These are phyloP conservation scores for Panurus biarmicus DNA, from an alignment of 2,113 vertebrate genomes.

Conservation along the genomic window DNA sequence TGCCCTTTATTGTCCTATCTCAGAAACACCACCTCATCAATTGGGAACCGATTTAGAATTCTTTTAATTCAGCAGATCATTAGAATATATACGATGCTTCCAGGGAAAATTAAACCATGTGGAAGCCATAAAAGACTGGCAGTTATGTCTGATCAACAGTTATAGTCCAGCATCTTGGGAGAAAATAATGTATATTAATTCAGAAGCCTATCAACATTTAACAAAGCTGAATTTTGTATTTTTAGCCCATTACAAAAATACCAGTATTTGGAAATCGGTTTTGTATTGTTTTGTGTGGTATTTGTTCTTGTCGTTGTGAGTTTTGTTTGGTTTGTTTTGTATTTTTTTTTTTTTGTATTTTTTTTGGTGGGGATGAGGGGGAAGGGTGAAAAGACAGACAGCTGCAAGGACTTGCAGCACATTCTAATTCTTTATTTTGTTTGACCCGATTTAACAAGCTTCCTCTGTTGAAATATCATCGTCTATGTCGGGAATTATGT, in stretches of 20 bases:
- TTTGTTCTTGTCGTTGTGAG: too few species aligned
- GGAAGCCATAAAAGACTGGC: not conserved
- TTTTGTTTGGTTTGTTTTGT: not conserved
- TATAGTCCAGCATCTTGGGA: not conserved
- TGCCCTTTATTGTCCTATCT: not conserved
- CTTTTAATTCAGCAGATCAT: conserved; percentile 22
- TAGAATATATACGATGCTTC: conserved; percentile 13
- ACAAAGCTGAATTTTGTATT: not conserved
- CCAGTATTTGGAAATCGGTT: not conserved
- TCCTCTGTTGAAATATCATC: conserved; percentile 60
- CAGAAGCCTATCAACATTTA: not conserved
- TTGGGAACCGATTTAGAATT: not conserved
- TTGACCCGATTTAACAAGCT: conserved; percentile 53
- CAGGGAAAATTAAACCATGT: not conserved
- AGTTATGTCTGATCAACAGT: conserved; percentile 10
- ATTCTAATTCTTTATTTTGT: conserved; percentile 35
- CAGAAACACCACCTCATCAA: not conserved
- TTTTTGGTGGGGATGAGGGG: not conserved
- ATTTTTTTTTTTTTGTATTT: not conserved
- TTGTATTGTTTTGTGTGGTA: not conserved
- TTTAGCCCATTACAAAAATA: not conserved
- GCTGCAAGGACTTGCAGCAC: conserved; percentile 12
- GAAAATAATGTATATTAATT: not conserved
- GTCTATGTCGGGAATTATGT: conserved; percentile 52
- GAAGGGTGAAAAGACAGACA: conserved; percentile 1